phyloP scores from a whole-genome alignment of 2,113 vertebrate species.

The Triplophysa dalaica region DNA sequence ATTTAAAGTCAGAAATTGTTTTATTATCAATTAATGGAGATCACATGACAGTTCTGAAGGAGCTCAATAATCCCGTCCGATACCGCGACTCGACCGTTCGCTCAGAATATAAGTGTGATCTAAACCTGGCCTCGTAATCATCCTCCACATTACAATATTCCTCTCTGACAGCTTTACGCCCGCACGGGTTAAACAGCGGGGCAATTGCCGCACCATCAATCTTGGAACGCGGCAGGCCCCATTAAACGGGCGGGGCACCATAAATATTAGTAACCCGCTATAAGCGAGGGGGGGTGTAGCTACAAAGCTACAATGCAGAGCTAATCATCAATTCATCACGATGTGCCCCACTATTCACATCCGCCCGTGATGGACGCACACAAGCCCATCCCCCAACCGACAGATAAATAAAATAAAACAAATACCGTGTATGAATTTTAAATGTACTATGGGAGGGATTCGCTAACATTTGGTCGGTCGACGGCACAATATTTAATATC shows the following conservation, averaged over 20 bases:
- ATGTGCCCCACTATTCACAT: constrained; percentile 56
- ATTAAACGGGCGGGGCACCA: constrained; percentile 71
- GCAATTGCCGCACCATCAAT: constrained; percentile 73
- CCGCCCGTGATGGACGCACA: constrained; percentile 42
- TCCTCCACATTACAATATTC: constrained; percentile 68
- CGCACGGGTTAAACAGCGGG: constrained; percentile 65
- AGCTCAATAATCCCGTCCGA: constrained; percentile 1
- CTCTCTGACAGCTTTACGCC: constrained; percentile 71
- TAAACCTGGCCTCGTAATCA: constrained; percentile 61
- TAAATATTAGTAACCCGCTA: constrained; percentile 73
- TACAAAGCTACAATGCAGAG: constrained; percentile 65
- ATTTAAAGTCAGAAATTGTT: too few species aligned
- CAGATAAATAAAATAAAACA: constrained; percentile 61
- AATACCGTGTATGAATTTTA: constrained; percentile 68
- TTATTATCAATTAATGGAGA: too few species aligned
- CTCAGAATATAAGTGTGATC: constrained; percentile 47
- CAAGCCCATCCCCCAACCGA: constrained; percentile 10
- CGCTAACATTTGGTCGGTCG: constrained; percentile 39
- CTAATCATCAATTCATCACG: constrained; percentile 69
- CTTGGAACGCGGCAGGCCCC: constrained; percentile 59
- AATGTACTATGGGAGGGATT: constrained; percentile 30
- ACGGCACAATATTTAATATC: constrained; percentile 43
- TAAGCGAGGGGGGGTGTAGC: constrained; percentile 41
- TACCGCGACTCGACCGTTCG: not conserved
- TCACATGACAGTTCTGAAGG: too few species aligned